A percentile compares a stretch with the other conserved stretches of the same genome.
Evolutionary conservation across 2,797 vertebrate species (phyloP).

Genomic region (Agapornis canus): DNA sequence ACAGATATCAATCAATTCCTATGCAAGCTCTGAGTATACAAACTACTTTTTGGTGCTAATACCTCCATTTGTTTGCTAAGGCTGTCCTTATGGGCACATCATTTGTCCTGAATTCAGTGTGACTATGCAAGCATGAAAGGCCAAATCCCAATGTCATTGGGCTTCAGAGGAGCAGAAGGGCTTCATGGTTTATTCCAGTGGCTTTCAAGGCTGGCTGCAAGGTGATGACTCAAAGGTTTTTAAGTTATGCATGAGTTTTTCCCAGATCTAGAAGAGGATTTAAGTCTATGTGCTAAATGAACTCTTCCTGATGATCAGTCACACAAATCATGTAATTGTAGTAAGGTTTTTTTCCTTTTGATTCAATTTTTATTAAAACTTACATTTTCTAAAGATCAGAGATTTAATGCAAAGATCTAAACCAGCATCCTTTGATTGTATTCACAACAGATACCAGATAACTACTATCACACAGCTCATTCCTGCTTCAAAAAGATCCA

Average conservation of each 20-base stretch:
- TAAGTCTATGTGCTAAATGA: neutral
- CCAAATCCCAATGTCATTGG: neutral
- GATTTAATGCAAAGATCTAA: constrained; percentile 17
- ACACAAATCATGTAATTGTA: neutral
- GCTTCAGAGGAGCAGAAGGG: neutral
- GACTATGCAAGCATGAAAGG: neutral
- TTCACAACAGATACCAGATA: constrained; percentile 11
- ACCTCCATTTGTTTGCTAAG: neutral
- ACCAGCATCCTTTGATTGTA: neutral
- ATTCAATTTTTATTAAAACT: constrained; percentile 45
- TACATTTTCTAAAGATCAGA: neutral
- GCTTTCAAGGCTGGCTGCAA: neutral
- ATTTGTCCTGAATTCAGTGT: neutral
- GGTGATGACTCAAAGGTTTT: neutral
- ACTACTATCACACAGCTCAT: neutral
- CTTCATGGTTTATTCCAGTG: neutral
- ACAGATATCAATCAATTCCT: neutral
- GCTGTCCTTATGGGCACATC: rapidly evolving
- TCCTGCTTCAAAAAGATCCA: neutral
- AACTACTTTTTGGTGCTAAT: neutral
- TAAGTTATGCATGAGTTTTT: neutral
- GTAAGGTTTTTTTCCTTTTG: neutral
- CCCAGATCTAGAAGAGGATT: neutral
- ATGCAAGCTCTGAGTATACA: neutral
- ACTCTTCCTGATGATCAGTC: neutral